Percentiles rank a stretch among this genome's conserved stretches.
Evolutionary conservation across 1,140 invertebrate species (phyloP).

Genomic region (Lordiphosa stackelbergi): DNA sequence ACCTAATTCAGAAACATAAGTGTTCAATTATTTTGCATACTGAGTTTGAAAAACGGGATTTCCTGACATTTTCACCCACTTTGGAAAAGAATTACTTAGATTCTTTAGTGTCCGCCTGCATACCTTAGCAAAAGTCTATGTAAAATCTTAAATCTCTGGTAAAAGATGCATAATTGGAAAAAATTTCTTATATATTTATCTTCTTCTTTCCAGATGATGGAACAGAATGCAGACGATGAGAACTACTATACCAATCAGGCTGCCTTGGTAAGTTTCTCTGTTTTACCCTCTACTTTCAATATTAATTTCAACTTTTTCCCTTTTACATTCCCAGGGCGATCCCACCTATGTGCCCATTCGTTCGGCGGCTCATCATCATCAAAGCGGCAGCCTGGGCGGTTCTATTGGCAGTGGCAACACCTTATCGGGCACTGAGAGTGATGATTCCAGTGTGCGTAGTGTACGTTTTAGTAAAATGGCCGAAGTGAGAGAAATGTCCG

Average conservation of each 20-base stretch:
- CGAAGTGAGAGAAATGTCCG: constrained; percentile 89
- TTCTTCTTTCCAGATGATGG: constrained; percentile 80
- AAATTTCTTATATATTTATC: too few relatives aligned
- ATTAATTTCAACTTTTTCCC: too few relatives aligned
- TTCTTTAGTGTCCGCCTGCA: too few relatives aligned
- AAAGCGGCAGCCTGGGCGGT: constrained; percentile 9
- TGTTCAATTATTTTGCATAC: too few relatives aligned
- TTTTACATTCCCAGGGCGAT: constrained; percentile 82
- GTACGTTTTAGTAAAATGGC: constrained; percentile 91
- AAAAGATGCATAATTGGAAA: too few relatives aligned
- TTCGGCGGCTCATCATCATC: constrained; percentile 77
- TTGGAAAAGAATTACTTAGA: too few relatives aligned
- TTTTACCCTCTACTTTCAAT: neutral
- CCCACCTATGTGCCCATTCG: constrained; percentile 90
- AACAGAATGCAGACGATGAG: constrained; percentile 82
- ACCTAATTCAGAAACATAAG: too few relatives aligned
- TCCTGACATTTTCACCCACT: too few relatives aligned
- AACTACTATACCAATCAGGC: constrained; percentile 79
- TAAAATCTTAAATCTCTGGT: too few relatives aligned
- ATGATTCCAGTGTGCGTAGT: constrained; percentile 86
- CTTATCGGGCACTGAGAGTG: constrained; percentile 88
- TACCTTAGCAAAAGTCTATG: too few relatives aligned
- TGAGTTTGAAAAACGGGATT: too few relatives aligned
- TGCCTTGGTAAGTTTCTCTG: constrained; percentile 28
- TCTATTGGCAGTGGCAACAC: constrained; percentile 76